These are phyloP conservation scores for Trididemnum miniatum DNA, from an alignment of 23 tunicate species.

Conservation along the genomic window DNA sequence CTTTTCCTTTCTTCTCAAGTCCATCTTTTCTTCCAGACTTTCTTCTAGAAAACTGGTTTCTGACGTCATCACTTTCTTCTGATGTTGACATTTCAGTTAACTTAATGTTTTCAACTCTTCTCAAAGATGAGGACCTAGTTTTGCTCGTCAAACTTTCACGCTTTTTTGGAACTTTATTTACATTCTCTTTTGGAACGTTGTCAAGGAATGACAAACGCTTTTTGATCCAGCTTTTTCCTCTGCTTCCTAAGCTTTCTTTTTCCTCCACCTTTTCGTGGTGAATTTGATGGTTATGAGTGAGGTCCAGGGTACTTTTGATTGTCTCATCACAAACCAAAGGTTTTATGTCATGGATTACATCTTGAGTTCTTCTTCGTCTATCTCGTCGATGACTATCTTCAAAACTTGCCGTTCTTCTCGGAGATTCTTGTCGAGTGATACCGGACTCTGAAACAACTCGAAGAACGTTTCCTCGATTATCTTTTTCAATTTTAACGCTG, in stretches of 20 bases:
- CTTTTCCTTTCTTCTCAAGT: constrained; percentile 36
- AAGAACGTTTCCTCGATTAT: constrained; percentile 62
- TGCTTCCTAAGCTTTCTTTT: constrained; percentile 47
- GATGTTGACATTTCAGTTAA: constrained; percentile 33
- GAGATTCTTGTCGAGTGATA: constrained; percentile 19
- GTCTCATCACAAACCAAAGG: not conserved
- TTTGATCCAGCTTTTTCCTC: constrained; percentile 79
- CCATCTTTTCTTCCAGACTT: constrained; percentile 20
- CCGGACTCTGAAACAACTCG: constrained; percentile 51
- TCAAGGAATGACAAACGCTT: constrained; percentile 59
- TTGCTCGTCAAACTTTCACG: constrained; percentile 11
- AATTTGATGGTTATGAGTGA: not conserved
- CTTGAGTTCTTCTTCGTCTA: constrained; percentile 29
- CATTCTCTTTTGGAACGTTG: constrained; percentile 8
- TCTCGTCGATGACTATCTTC: not conserved
- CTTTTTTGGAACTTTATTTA: not conserved
- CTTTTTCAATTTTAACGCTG: constrained; percentile 68
- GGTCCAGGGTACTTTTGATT: not conserved
- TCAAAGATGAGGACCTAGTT: constrained; percentile 34
- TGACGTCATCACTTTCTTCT: constrained; percentile 47
- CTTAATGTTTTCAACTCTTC: constrained; percentile 29
- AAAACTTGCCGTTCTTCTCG: not conserved
- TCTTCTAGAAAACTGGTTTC: not conserved
- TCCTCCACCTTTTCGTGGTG: not conserved
- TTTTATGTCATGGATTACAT: not conserved